Conservation (phyloP, 1,140 invertebrate genomes). For the Plutomurus gul region DNA sequence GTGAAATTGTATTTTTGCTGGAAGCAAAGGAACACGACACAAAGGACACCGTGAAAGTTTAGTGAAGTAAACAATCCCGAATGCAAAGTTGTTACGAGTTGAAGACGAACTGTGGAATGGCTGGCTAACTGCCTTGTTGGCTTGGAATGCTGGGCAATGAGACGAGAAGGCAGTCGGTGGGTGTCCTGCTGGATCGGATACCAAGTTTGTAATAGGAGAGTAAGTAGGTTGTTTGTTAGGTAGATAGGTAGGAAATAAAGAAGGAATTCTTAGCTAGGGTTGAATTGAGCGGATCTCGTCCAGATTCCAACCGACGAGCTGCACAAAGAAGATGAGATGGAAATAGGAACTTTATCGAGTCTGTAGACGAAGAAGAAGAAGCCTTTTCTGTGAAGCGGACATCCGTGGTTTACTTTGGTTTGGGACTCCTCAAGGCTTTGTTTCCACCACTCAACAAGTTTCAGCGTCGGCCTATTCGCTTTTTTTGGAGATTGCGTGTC, state of each 20-base stretch:
- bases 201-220: neutral
- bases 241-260: neutral
- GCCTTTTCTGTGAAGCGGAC: slow-evolving; percentile 5
- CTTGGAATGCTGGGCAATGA: neutral
- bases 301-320: neutral
- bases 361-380: neutral
- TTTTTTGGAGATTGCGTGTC: slow-evolving; percentile 37
- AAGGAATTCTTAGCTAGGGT: neutral
- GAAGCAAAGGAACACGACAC: neutral
- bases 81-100: neutral
- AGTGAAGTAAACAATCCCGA: neutral
- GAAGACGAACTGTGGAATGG: neutral
- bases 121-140: neutral
- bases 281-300: slow-evolving; percentile 15
- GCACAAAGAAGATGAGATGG: slow-evolving; percentile 16
- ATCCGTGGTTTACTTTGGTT: slow-evolving; percentile 2
- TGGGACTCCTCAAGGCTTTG: slow-evolving; percentile 7
- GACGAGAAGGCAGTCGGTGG: neutral
- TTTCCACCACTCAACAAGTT: slow-evolving; percentile 49
- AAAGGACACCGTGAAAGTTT: neutral
- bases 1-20: neutral
- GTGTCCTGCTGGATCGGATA: neutral
- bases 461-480: neutral
- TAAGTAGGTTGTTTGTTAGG: neutral
- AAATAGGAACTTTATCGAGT: slow-evolving; percentile 1